phyloP scores from a whole-genome alignment of 2,113 vertebrate genomes.

The Acanthisitta chloris region DNA sequence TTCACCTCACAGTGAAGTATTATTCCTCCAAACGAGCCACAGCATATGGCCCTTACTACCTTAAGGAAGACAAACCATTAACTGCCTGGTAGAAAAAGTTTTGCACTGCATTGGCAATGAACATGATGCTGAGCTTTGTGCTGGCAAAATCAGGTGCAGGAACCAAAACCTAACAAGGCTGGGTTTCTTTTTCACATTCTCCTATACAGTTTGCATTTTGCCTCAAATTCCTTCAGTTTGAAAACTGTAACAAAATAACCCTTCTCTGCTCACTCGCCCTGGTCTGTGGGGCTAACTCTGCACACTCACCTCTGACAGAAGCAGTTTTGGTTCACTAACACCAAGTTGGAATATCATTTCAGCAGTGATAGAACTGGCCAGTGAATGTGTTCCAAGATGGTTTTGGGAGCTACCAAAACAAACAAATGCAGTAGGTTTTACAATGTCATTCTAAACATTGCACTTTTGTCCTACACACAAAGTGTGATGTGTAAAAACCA shows the following conservation, averaged over 20 bases:
- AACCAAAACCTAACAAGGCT: neutral
- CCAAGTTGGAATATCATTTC: neutral
- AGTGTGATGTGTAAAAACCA: neutral
- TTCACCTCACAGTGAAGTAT: neutral
- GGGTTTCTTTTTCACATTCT: neutral
- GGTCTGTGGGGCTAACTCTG: neutral
- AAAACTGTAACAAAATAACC: neutral
- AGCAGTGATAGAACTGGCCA: neutral
- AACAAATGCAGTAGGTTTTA: neutral
- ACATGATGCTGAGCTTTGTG: neutral
- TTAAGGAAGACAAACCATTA: neutral
- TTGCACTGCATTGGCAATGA: neutral
- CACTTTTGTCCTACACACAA: neutral
- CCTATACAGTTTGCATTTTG: neutral
- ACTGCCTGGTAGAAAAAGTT: neutral
- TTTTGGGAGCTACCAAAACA: neutral
- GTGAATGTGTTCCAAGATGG: neutral
- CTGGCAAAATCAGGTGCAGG: neutral
- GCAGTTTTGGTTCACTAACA: neutral
- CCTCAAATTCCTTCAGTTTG: neutral
- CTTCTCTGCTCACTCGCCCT: neutral
- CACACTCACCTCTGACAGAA: neutral
- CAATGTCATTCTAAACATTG: neutral
- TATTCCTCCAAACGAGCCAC: neutral
- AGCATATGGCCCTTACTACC: neutral